phyloP scores from a whole-genome alignment of 2,888 invertebrate genomes.

The Melanchra persicariae region DNA sequence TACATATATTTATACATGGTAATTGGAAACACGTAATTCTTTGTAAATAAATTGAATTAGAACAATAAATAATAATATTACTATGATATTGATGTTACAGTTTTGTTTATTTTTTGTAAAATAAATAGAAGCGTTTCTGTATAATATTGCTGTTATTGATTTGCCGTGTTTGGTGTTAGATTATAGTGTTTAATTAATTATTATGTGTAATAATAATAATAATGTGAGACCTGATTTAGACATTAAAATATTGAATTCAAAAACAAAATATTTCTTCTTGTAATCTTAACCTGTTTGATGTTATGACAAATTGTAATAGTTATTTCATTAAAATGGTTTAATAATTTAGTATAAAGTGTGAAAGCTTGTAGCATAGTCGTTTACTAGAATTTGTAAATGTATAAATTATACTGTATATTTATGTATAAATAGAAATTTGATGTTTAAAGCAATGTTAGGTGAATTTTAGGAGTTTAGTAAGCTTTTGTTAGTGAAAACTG shows the following conservation, averaged over 20 bases:
- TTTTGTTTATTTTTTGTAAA: constrained; percentile 58
- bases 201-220: constrained; percentile 65
- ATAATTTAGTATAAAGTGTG: constrained; percentile 52
- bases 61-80: constrained; percentile 62
- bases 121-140: constrained; percentile 78
- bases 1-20: constrained; percentile 76
- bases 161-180: constrained; percentile 89
- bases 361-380: constrained; percentile 74
- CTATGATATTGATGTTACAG: constrained; percentile 35
- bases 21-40: constrained; percentile 65
- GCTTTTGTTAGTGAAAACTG: constrained; percentile 73
- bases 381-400: constrained; percentile 71
- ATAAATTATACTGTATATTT: constrained; percentile 66
- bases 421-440: constrained; percentile 76
- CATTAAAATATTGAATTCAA: constrained; percentile 67
- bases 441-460: constrained; percentile 83
- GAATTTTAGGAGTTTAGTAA: constrained; percentile 73
- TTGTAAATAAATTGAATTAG: constrained; percentile 67
- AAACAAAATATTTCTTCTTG: constrained; percentile 58
- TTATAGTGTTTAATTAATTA: constrained; percentile 67
- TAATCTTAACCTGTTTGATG: constrained; percentile 67
- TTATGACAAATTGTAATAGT: constrained; percentile 61
- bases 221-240: constrained; percentile 82
- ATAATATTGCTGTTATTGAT: constrained; percentile 79
- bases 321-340: constrained; percentile 58